These are phyloP conservation scores for Oxycera nigricornis DNA, from an alignment of 2,888 invertebrate genomes.

Conservation along the genomic window DNA sequence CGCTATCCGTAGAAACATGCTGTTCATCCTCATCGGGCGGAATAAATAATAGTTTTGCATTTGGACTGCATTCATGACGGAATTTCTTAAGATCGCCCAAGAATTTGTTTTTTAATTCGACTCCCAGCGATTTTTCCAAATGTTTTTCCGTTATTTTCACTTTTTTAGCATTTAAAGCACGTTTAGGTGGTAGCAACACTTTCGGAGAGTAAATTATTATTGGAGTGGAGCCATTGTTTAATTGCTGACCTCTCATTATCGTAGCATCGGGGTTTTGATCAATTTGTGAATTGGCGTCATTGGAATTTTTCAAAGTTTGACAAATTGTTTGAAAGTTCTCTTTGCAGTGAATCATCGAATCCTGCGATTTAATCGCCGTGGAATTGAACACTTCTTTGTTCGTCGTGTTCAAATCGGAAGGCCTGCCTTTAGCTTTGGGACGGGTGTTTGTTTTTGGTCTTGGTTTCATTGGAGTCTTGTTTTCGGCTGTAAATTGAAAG, in stretches of 20 bases:
- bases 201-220: constrained; percentile 16
- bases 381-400: constrained; percentile 26
- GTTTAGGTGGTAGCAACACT: not conserved
- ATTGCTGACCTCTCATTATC: not conserved
- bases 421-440: too few species aligned
- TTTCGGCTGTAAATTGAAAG: not conserved
- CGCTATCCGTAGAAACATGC: constrained; percentile 32
- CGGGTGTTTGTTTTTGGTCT: not conserved
- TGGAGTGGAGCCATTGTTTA: not conserved
- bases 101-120: constrained; percentile 24
- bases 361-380: constrained; percentile 24
- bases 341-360: constrained; percentile 21
- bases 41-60: constrained; percentile 35
- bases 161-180: not conserved
- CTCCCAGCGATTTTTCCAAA: constrained; percentile 17
- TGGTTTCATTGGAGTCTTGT: not conserved
- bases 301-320: not conserved
- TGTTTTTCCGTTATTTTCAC: constrained; percentile 11
- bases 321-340: not conserved
- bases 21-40: constrained; percentile 15
- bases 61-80: constrained; percentile 1
- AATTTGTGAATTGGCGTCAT: not conserved
- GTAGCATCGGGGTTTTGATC: not conserved
- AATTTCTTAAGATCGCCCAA: constrained; percentile 21
- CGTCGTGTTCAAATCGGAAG: not conserved